Conservation (phyloP, 1,140 invertebrate genomes). For the Pachyrhynchus sulphureomaculatus region DNA sequence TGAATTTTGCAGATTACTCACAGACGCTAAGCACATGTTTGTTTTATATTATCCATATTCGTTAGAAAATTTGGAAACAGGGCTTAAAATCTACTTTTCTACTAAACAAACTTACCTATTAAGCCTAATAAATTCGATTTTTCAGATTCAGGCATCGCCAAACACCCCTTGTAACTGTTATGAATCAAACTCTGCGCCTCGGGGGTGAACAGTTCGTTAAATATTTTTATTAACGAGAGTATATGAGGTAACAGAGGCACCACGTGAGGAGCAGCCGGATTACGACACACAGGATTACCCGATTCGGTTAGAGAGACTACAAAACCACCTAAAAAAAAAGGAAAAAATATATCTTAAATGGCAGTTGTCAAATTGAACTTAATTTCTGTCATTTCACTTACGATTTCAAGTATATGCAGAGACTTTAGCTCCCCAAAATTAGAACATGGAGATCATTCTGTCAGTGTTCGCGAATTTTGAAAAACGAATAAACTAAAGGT, state of each 20-base stretch:
- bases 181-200: constrained; percentile 62
- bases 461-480: neutral
- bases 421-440: too few species aligned
- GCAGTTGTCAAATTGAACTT: too few species aligned
- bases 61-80: too few species aligned
- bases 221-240: constrained; percentile 69
- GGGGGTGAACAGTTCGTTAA: constrained; percentile 78
- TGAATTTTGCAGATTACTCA: too few species aligned
- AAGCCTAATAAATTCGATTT: constrained; percentile 67
- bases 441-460: too few species aligned
- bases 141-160: constrained; percentile 70
- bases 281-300: constrained; percentile 71
- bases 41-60: too few species aligned
- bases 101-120: constrained; percentile 41
- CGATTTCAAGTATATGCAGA: too few species aligned
- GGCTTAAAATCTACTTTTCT: too few species aligned
- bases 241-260: constrained; percentile 76
- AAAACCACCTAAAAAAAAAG: constrained; percentile 63
- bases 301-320: constrained; percentile 71
- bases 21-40: too few species aligned
- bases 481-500: neutral
- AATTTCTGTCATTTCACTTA: too few species aligned
- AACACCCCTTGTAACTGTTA: constrained; percentile 67
- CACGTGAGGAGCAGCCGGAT: constrained; percentile 81
- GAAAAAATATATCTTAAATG: too few species aligned